Percentiles rank a stretch among this genome's conserved stretches.
Conservation (phyloP, 2,888 invertebrate species). For the Chrysotoxum bicinctum region DNA sequence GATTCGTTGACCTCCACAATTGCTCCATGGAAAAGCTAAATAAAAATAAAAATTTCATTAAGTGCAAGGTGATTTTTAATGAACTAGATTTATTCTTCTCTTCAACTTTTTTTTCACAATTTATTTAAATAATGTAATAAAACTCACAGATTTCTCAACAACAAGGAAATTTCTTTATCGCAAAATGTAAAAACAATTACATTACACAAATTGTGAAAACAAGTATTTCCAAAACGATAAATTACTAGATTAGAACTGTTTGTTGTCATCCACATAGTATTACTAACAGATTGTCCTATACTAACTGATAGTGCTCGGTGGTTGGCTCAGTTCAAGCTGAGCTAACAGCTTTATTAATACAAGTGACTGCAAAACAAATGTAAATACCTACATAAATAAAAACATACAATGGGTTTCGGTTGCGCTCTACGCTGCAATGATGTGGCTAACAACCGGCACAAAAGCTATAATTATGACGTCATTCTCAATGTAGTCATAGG, state of each 20-base stretch:
- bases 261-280: neutral
- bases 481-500: conserved; percentile 30
- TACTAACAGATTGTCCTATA: neutral
- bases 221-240: neutral
- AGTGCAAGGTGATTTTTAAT: neutral
- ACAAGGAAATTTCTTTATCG: neutral
- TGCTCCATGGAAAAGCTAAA: conserved; percentile 13
- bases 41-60: neutral
- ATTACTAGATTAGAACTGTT: neutral
- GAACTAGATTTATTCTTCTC: neutral
- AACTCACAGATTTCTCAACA: neutral
- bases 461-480: conserved; percentile 30
- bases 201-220: neutral
- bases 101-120: neutral
- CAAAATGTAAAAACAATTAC: neutral
- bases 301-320: neutral
- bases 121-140: too few species aligned
- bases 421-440: neutral
- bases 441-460: conserved; percentile 5
- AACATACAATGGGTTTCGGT: neutral
- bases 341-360: neutral
- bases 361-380: neutral
- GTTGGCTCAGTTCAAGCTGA: neutral
- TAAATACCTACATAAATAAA: neutral
- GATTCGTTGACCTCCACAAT: conserved; percentile 46